Evolutionary conservation across 2,888 invertebrate species (phyloP), one percentile per base, ranked within the genome.

Genomic region (Hedya salicella): DNA sequence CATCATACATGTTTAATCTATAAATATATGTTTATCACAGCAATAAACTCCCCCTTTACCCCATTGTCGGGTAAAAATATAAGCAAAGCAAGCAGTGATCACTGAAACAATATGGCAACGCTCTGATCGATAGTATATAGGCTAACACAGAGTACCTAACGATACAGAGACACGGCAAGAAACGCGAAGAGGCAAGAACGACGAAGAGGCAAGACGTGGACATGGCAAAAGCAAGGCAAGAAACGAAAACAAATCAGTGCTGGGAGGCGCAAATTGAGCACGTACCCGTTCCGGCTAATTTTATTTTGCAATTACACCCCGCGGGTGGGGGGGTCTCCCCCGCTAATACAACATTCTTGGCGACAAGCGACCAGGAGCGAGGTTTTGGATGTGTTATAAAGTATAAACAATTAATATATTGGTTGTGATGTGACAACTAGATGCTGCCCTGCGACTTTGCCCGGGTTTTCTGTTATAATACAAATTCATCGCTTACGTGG

Each of bases 231-330:
- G 53, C 53, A 66, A 54, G 60, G 66, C 60, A 66, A 61, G 66
- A 66, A 66, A 79, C 85, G 89, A 90, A 92, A 91, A 91, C 92
- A 92, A 92, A 92, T 92, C 92, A 91, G 90, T 83, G 88, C 86
- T 76, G 89, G 90, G 90, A 89, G 91, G 91, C 91, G 89, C 88
- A 91, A 92, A 91, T 92, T 91, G 91, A 90, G 91, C 91, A 92
- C 92, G 92, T 92, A 91, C 89, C 91, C 89, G 89, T 91, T 91
- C 90, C 82, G 87, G 91, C 92, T 92, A 92, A 92, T 92, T 92
- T 92, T 92, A 92, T 92, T 92, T 92, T 91, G 92, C 92, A 92
- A 92, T 92, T 92, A 92, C 91, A 87, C 89, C 90, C 89, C 79
- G 73, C 60, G 73, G 70, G 71, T 73, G 73, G 72, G 71, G 62